These are phyloP conservation scores for Pipistrellus nathusii DNA, from an alignment of 2,797 vertebrate species.

Conservation along the genomic window DNA sequence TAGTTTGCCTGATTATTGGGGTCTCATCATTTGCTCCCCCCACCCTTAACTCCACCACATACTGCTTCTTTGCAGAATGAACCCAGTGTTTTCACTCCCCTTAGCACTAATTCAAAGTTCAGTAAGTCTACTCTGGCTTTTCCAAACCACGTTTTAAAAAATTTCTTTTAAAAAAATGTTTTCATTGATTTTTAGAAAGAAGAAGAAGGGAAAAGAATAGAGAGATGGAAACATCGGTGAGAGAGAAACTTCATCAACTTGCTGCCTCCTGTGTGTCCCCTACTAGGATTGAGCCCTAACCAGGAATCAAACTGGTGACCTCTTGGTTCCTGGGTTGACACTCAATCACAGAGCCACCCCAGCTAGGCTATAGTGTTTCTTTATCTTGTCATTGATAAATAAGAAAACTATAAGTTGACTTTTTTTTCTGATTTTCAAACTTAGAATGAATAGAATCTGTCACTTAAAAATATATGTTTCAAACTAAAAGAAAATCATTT, in stretches of 20 bases:
- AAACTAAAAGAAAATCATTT: not conserved
- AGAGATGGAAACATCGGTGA: too few species aligned
- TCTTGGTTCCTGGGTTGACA: too few species aligned
- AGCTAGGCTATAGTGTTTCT: not conserved
- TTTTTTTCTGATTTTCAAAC: constrained; percentile 29
- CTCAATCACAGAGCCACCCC: too few species aligned
- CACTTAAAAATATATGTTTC: not conserved
- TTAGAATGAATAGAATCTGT: not conserved
- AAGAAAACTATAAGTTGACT: not conserved
- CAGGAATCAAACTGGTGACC: too few species aligned
- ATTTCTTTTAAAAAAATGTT: not conserved
- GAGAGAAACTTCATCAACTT: too few species aligned
- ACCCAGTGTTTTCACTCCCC: not conserved
- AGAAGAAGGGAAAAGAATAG: too few species aligned
- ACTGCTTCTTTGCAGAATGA: not conserved
- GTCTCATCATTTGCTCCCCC: not conserved
- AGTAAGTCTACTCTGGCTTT: not conserved
- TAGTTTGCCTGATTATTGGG: not conserved
- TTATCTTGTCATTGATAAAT: not conserved
- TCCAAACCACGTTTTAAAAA: not conserved
- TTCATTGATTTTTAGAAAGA: too few species aligned
- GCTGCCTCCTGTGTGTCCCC: too few species aligned
- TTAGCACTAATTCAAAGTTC: not conserved
- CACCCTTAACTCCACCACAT: not conserved
- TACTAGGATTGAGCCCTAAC: too few species aligned